phyloP scores from a whole-genome alignment of 2,797 vertebrate species.

The Poecilia picta region DNA sequence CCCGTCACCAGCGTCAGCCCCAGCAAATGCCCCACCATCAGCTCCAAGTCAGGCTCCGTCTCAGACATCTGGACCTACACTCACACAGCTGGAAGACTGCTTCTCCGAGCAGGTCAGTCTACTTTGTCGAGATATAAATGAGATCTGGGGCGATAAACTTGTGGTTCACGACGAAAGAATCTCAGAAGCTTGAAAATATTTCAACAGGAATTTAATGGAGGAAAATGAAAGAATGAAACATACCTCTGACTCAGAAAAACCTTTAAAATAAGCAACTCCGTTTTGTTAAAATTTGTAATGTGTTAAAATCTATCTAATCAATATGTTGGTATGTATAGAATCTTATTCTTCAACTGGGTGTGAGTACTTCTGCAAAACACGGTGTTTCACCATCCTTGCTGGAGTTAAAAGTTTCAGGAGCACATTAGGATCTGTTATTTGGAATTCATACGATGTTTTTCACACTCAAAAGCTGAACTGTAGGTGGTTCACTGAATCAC shows the following conservation, averaged over 20 bases:
- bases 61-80: conserved; percentile 83
- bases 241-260: neutral
- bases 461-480: neutral
- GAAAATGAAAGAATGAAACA: neutral
- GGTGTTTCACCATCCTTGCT: neutral
- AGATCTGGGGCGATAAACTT: neutral
- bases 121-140: neutral
- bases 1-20: conserved; percentile 77
- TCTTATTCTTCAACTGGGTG: neutral
- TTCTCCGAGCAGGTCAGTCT: conserved; percentile 88
- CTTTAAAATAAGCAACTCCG: neutral
- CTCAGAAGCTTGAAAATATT: neutral
- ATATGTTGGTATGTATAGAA: too few relatives aligned
- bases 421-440: neutral
- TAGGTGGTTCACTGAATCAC: neutral
- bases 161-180: neutral
- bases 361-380: neutral
- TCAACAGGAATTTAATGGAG: neutral
- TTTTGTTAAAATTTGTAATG: too few relatives aligned
- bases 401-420: neutral
- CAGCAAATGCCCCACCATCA: conserved; percentile 16
- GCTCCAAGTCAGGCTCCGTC: conserved; percentile 65
- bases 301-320: neutral
- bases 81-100: conserved; percentile 97
- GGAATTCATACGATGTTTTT: neutral